Evolutionary conservation across 2,113 vertebrate species (phyloP).

Genomic region (Tinamus guttatus): DNA sequence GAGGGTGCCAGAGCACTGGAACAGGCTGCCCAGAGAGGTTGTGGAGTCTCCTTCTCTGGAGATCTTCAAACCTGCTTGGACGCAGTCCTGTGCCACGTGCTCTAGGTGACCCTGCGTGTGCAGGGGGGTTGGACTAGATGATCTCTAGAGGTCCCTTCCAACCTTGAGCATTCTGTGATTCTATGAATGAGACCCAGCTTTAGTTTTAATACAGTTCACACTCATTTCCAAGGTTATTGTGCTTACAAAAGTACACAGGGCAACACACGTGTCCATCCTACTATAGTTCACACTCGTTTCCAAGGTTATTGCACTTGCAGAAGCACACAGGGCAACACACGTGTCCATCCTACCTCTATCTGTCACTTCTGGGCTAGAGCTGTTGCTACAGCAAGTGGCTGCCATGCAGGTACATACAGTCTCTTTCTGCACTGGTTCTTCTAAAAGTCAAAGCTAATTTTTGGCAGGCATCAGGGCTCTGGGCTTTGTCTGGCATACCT

Average conservation of each 20-base stretch:
- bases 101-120: no score
- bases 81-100: no score
- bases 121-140: no score
- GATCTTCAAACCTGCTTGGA: no score
- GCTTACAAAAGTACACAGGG: neutral
- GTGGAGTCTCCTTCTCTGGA: no score
- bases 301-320: neutral
- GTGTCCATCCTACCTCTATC: neutral
- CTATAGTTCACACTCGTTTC: neutral
- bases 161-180: no score
- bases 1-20: no score
- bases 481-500: conserved; percentile 77
- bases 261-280: neutral
- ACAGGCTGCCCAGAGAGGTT: no score
- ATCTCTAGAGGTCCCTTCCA: no score
- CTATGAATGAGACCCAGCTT: neutral
- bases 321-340: neutral
- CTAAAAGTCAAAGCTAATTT: neutral
- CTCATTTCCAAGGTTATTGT: neutral
- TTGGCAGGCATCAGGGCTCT: neutral
- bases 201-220: neutral
- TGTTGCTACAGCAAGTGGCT: neutral
- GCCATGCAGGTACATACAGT: neutral
- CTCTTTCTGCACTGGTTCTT: neutral
- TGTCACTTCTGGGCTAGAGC: neutral